Percentiles rank a stretch among this genome's conserved stretches.
Evolutionary conservation across 1,140 invertebrate species (phyloP).

Genomic region (Penaeus indicus): DNA sequence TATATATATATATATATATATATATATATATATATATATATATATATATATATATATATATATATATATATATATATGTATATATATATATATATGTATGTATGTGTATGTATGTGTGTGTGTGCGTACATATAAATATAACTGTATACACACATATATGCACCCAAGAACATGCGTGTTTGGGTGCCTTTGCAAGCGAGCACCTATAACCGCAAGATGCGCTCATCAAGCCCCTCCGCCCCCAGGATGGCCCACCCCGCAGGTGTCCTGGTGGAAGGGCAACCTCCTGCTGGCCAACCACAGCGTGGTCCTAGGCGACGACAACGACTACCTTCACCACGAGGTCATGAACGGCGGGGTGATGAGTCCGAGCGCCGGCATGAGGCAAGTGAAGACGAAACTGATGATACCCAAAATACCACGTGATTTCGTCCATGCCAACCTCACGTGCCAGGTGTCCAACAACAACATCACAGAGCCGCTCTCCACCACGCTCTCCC

Average conservation of each 20-base stretch:
- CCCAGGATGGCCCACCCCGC: background rate
- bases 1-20: background rate
- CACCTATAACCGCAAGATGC: too few species aligned
- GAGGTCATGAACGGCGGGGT: background rate
- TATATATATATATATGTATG: background rate
- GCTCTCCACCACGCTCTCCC: conserved; percentile 5
- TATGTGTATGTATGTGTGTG: background rate
- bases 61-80: conserved; percentile 1
- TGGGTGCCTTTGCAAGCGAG: background rate
- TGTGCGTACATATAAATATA: background rate
- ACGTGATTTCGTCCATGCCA: conserved; percentile 1
- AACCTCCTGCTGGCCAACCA: background rate
- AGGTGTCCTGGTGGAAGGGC: background rate
- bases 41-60: conserved; percentile 11
- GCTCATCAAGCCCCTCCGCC: background rate
- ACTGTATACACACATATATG: background rate
- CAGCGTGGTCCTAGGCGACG: conserved; percentile 1
- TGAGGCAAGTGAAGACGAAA: conserved; percentile 1
- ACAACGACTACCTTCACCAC: background rate
- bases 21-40: background rate
- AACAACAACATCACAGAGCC: conserved; percentile 12
- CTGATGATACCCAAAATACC: background rate
- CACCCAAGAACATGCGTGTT: background rate
- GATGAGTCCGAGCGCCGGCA: background rate
- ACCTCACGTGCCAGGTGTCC: conserved; percentile 20